Evolutionary conservation across 2,797 vertebrate species (phyloP), one percentile per base, ranked within the genome.

Genomic region (Glossophaga mutica): DNA sequence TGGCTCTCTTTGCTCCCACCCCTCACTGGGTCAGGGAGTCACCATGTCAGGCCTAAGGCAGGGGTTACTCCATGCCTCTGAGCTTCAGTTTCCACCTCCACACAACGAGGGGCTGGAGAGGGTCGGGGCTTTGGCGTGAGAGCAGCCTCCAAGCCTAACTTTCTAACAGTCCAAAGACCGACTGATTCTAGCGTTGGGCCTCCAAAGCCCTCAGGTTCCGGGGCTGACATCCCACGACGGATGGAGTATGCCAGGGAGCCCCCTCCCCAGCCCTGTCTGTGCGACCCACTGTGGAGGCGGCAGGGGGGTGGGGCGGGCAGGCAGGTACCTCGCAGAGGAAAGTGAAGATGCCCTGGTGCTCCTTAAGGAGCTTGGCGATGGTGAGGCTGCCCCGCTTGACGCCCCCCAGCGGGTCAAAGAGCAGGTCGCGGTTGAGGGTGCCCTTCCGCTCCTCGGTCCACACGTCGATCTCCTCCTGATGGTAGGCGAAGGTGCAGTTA

Each of bases 401-500:
- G 16, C 98, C 98, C 92, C 98, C 98, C 90, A 98, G 96, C 21
- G 99, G 98, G 99, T 99, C 98, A 24, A 99, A 99, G 96, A 99
- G 99, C 96, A 99, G 99, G 98, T 99, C 99, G 6, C 99, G 99
- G 98, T 99, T 99, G 97, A 99, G 98, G 16, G 99, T 99, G 3
- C 99, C 99, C 97, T 99, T 99, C 97, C 99, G 99, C 98, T 99
- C 99, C 98, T 99, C 99, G 0, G 99, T 99, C 99, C 99, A 99
- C 92, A 99, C 99, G 62, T 99, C 99, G 22, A 99, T 99, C 98
- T 99, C 99, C 97, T 99, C 99, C 98, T 99, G 99, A 98, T 99
- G 99, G 98, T 99, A 99, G 42, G 99, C 99, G 98, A 99, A 99
- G n/a, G 99, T 99, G 98, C 99, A 99, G 98, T 99, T 99, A 98